Evolutionary conservation across 2,888 invertebrate species (phyloP).

Genomic region (Hirtodrosophila histrioides): DNA sequence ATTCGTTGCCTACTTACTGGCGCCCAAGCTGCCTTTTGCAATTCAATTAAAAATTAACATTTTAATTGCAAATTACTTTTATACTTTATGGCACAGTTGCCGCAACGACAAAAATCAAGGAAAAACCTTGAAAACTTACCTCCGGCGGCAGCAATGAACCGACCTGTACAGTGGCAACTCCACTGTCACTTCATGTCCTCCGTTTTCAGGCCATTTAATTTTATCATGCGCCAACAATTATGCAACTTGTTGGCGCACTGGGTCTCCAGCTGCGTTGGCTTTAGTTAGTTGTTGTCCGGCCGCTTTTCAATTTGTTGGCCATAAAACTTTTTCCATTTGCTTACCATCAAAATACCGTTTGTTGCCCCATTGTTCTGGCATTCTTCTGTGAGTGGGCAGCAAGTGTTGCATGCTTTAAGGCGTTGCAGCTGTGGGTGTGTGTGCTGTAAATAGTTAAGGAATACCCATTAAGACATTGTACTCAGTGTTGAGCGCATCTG

Average conservation of each 20-base stretch:
- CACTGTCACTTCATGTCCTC: constrained; percentile 3
- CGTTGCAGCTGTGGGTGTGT: constrained; percentile 1
- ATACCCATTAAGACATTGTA: too few species aligned
- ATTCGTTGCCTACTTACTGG: constrained; percentile 31
- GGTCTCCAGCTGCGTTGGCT: constrained; percentile 16
- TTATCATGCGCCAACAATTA: constrained; percentile 80
- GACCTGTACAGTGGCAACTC: constrained; percentile 4
- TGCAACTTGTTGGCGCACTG: constrained; percentile 75
- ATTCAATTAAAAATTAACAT: constrained; percentile 82
- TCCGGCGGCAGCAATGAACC: constrained; percentile 46
- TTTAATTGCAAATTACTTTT: constrained; percentile 79
- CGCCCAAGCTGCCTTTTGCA: constrained; percentile 30
- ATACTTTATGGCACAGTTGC: constrained; percentile 47
- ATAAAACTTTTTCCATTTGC: constrained; percentile 74
- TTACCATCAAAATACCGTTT: constrained; percentile 34
- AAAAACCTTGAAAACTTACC: constrained; percentile 28
- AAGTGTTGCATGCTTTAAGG: constrained; percentile 6
- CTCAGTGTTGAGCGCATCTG: too few species aligned
- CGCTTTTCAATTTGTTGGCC: constrained; percentile 69
- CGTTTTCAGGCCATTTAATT: constrained; percentile 74
- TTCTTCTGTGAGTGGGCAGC: constrained; percentile 3
- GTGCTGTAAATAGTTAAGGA: too few species aligned
- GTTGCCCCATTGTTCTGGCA: constrained; percentile 30
- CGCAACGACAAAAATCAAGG: not conserved
- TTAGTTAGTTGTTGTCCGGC: constrained; percentile 21